Percentiles rank a stretch among this genome's conserved stretches.
Evolutionary conservation across 2,888 invertebrate genomes (phyloP).

Genomic region (Xestia ashworthii): DNA sequence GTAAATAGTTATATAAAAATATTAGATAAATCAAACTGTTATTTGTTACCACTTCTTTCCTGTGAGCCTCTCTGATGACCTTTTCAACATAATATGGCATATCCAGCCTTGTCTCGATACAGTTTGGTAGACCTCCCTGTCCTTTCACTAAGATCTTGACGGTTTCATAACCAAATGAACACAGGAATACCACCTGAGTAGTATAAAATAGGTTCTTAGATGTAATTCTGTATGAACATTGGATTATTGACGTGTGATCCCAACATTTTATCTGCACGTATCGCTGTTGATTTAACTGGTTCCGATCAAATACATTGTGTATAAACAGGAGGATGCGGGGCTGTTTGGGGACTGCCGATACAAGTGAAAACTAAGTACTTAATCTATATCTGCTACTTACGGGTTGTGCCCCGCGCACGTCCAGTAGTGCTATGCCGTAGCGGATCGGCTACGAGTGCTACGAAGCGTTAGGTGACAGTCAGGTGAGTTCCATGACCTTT

Average conservation of each 20-base stretch:
- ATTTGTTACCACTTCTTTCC: constrained; percentile 77
- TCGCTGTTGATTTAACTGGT: neutral
- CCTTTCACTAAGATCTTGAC: constrained; percentile 84
- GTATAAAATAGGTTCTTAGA: neutral
- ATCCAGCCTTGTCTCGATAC: constrained; percentile 83
- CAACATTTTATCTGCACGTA: neutral
- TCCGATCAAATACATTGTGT: neutral
- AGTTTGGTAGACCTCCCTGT: constrained; percentile 86
- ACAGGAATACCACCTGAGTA: constrained; percentile 78
- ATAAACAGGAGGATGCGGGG: neutral
- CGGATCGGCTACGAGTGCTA: too few relatives aligned
- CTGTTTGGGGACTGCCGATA: too few relatives aligned
- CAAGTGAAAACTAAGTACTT: too few relatives aligned
- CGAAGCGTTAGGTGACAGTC: too few relatives aligned
- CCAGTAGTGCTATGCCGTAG: too few relatives aligned
- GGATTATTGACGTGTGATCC: neutral
- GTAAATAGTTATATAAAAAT: neutral
- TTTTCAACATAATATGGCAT: constrained; percentile 82
- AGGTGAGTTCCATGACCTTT: too few relatives aligned
- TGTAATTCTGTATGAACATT: neutral
- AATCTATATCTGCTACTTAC: too few relatives aligned
- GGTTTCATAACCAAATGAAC: constrained; percentile 86
- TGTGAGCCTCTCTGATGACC: constrained; percentile 78
- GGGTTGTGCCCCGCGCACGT: too few relatives aligned
- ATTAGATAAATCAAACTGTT: neutral